phyloP scores from a whole-genome alignment of 2,797 vertebrate genomes.

The Sibirionetta formosa region DNA sequence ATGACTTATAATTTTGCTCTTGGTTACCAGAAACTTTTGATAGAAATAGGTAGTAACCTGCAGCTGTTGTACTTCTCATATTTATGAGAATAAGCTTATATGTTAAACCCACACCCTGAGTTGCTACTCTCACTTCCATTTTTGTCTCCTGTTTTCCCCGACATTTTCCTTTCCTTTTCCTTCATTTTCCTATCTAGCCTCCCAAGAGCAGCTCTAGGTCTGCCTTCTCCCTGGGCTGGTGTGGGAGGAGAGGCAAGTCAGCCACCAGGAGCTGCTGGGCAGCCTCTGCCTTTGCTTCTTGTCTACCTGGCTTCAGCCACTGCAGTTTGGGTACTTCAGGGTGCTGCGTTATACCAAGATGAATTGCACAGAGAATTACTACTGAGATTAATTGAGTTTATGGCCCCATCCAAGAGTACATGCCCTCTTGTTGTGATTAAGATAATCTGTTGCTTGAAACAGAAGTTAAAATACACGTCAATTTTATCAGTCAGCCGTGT shows the following conservation, averaged over 20 bases:
- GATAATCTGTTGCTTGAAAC: slow-evolving; percentile 31
- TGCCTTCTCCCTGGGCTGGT: not conserved
- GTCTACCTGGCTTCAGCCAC: not conserved
- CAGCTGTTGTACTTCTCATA: not conserved
- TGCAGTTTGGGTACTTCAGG: not conserved
- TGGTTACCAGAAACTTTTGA: not conserved
- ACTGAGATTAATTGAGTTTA: slow-evolving; percentile 52
- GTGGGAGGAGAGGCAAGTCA: not conserved
- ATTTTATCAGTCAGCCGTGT: not conserved
- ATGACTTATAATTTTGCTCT: not conserved
- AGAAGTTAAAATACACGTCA: slow-evolving; percentile 24
- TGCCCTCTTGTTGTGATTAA: slow-evolving; percentile 43
- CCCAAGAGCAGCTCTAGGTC: not conserved
- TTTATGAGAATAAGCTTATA: not conserved
- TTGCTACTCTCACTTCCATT: not conserved
- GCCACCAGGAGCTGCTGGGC: not conserved
- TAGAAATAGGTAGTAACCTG: not conserved
- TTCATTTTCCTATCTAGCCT: not conserved
- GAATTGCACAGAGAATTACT: slow-evolving; percentile 27
- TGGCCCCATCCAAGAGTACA: not conserved
- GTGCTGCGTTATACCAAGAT: not conserved
- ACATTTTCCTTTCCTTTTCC: not conserved
- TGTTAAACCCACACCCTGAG: not conserved
- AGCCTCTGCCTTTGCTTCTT: not conserved
- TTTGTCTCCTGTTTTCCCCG: not conserved